Conservation (phyloP, 2,113 vertebrate genomes). For the Monarcha castaneiventris region DNA sequence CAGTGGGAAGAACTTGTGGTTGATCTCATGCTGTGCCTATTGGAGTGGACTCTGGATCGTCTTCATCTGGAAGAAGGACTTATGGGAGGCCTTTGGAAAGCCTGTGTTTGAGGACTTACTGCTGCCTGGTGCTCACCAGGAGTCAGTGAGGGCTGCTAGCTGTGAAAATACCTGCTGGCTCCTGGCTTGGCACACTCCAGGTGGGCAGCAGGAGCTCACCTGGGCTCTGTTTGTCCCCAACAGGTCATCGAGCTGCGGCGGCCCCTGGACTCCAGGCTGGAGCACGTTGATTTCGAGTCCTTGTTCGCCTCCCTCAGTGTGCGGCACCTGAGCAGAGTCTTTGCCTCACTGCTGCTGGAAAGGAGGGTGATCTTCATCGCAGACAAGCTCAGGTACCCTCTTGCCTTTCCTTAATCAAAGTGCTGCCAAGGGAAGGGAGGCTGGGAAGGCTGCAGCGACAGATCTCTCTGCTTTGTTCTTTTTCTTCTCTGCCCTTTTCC, state of each 20-base stretch:
- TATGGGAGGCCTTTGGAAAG: neutral
- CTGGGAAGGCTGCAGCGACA: neutral
- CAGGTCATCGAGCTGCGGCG: slow-evolving; percentile 93
- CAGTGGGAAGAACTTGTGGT: neutral
- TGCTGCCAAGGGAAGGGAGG: neutral
- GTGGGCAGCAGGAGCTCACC: neutral
- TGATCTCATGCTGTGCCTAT: neutral
- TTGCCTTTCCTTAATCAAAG: neutral
- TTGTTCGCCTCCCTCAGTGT: slow-evolving; percentile 87
- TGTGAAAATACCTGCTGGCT: neutral
- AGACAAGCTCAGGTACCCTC: slow-evolving; percentile 90
- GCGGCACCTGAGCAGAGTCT: slow-evolving; percentile 80
- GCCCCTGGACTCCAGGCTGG: slow-evolving; percentile 90
- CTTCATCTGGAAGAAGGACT: neutral
- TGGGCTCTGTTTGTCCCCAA: neutral
- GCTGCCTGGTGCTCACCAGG: neutral
- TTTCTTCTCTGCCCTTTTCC: neutral
- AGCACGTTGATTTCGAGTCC: slow-evolving; percentile 95
- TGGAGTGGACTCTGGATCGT: neutral
- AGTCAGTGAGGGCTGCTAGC: neutral
- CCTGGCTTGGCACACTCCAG: neutral
- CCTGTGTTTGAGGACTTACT: neutral
- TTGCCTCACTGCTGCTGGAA: slow-evolving; percentile 90
- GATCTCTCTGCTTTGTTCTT: neutral
- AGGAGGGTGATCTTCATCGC: slow-evolving; percentile 93